Conservation (phyloP, 2,113 vertebrate species). For the Ptilonorhynchus violaceus region DNA sequence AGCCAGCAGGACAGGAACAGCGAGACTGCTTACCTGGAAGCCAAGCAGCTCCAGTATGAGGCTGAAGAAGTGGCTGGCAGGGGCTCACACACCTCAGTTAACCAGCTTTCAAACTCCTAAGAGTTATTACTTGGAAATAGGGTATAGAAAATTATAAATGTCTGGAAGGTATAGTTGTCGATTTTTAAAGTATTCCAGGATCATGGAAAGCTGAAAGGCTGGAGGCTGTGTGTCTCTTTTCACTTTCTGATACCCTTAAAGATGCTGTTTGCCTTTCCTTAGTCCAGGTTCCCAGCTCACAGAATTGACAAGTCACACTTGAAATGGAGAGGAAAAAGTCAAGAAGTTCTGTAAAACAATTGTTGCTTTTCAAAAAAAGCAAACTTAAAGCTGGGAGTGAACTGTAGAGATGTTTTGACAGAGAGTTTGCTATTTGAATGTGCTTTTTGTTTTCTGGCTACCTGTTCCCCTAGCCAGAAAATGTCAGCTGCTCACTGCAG, state of each 20-base stretch:
- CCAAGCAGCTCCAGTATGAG: background rate
- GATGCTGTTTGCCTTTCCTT: background rate
- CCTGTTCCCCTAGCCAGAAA: background rate
- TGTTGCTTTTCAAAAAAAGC: background rate
- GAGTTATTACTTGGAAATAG: background rate
- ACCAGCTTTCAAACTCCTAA: background rate
- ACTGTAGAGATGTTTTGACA: background rate
- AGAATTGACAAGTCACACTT: background rate
- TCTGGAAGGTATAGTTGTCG: background rate
- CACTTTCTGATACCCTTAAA: background rate
- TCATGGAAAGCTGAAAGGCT: background rate
- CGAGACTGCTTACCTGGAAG: slow-evolving; percentile 29
- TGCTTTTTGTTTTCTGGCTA: background rate
- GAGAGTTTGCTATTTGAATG: background rate
- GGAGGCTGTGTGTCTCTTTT: background rate
- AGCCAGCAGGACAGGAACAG: slow-evolving; percentile 4
- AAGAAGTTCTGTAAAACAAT: background rate
- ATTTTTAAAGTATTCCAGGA: background rate
- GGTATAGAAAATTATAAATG: background rate
- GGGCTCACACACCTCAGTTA: background rate
- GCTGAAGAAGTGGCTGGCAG: background rate
- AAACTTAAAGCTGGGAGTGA: background rate
- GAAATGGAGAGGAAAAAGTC: background rate
- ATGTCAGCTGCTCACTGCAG: background rate
- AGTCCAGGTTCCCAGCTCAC: background rate